phyloP scores from a whole-genome alignment of 2,797 vertebrate genomes.

The Molossus molossus region DNA sequence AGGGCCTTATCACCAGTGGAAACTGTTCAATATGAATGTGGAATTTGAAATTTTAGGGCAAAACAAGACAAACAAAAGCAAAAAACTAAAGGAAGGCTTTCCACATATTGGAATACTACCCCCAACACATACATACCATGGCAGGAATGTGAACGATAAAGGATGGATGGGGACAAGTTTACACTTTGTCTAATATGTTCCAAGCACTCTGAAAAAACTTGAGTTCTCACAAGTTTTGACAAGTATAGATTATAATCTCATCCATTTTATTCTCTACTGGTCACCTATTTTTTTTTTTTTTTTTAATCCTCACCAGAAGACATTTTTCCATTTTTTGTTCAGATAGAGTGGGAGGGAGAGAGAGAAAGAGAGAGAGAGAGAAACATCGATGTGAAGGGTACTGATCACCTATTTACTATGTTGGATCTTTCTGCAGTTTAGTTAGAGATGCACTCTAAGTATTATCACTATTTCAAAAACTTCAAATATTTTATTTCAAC shows the following conservation, averaged over 20 bases:
- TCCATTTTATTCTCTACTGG: neutral
- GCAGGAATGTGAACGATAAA: neutral
- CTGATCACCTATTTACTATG: neutral
- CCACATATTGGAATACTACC: neutral
- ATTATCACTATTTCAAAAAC: neutral
- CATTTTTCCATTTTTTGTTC: too few species aligned
- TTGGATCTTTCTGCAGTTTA: constrained; percentile 3
- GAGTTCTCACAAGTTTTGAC: neutral
- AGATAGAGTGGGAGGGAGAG: too few species aligned
- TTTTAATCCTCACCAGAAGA: too few species aligned
- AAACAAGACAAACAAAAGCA: constrained; percentile 56
- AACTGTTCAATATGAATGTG: neutral
- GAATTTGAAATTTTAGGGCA: constrained; percentile 55
- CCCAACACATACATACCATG: neutral
- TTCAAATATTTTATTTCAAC: constrained; percentile 35
- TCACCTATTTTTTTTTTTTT: neutral
- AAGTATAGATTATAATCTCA: neutral
- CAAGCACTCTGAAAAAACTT: neutral
- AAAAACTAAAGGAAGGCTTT: neutral
- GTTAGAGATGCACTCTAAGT: neutral
- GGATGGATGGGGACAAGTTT: neutral
- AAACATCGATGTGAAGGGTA: too few species aligned
- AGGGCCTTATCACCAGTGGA: neutral
- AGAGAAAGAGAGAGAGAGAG: too few species aligned
- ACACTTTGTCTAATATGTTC: neutral